Base-by-base conservation (phyloP, 1,140 invertebrate genomes). In the Trichonephila inaurata region DNA sequence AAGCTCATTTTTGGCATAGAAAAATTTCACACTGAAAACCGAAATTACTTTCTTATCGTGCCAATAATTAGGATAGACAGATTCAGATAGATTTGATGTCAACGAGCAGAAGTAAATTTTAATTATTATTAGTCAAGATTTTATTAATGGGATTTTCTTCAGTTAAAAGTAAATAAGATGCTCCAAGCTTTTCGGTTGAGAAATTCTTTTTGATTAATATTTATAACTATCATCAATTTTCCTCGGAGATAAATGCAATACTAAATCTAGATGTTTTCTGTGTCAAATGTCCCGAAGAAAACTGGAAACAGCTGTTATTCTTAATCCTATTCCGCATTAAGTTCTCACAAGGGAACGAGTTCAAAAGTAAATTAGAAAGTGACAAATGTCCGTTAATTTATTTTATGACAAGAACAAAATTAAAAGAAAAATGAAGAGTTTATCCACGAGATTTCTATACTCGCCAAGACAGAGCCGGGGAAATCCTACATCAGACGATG, bases 321-420 rank as follows among this genome's bases (percentile, higher is more conserved):
- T 33, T 16, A 72, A 28, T 72, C 28, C 72, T 77, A 18, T 6
- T 2, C 28, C 16, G 72, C 14, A 64, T 64, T 64, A 64, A 64
- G 62, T 64, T 64, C 62, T 19, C 62, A 18, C 21, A 4, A 40
- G 16, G 28, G 28, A 77, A 77, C 33, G 72, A 28, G 72, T 77
- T 77, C 16, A 77, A 33, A 77, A 77, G 69, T 24, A 77, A 77
- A 77, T 77, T 77, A 33, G 72, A 40, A 77, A 77, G 72, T 77
- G 72, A 77, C 72, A 77, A 77, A 77, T 77, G 72, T 77, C 28
- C 28, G 72, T 33, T 77, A 77, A 77, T 77, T 77, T 77, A 77
- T 77, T 77, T 77, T 77, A 77, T 77, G 72, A 77, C 72, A 33
- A 33, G 72, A 28, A 28, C 72, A 28, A 24, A 85, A 85, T 60